Percentiles rank a stretch among this genome's conserved stretches.
phyloP scores from a whole-genome alignment of 2,888 invertebrate species.

The Lochmaea crataegi region DNA sequence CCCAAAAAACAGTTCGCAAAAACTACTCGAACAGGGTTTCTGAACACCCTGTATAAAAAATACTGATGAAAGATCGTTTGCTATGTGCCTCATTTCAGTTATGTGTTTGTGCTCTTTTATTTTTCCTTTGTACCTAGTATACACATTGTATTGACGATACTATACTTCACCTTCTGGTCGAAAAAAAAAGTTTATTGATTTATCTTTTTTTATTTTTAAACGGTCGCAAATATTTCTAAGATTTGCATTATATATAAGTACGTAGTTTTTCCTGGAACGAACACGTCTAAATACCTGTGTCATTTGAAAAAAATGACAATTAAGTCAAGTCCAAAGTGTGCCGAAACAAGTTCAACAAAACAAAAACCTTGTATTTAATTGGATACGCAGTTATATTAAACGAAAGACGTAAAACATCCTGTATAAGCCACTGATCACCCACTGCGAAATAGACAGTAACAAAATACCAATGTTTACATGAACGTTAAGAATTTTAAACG shows the following conservation, averaged over 20 bases:
- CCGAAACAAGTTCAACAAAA: conserved; percentile 7
- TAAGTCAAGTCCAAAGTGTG: conserved; percentile 2
- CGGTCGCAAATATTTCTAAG: too few relatives aligned
- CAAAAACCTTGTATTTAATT: conserved; percentile 17
- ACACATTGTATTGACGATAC: too few relatives aligned
- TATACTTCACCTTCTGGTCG: too few relatives aligned
- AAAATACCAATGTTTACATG: conserved; percentile 20
- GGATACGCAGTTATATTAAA: neutral
- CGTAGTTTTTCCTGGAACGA: neutral
- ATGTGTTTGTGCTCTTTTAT: too few relatives aligned
- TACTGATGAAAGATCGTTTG: too few relatives aligned
- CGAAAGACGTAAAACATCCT: conserved; percentile 5
- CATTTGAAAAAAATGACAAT: neutral
- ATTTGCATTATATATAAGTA: neutral
- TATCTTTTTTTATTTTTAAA: too few relatives aligned
- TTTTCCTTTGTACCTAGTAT: too few relatives aligned
- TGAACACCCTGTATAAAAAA: too few relatives aligned
- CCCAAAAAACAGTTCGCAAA: too few relatives aligned
- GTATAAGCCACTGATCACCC: conserved; percentile 11
- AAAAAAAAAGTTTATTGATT: too few relatives aligned
- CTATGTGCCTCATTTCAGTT: too few relatives aligned
- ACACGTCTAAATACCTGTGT: neutral
- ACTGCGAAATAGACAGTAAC: conserved; percentile 18
- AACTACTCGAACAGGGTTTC: too few relatives aligned
- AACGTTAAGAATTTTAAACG: conserved; percentile 28